Percentiles rank a stretch among this genome's conserved stretches.
Evolutionary conservation across 2,888 invertebrate species (phyloP).

Genomic region (Microplitis manilae): DNA sequence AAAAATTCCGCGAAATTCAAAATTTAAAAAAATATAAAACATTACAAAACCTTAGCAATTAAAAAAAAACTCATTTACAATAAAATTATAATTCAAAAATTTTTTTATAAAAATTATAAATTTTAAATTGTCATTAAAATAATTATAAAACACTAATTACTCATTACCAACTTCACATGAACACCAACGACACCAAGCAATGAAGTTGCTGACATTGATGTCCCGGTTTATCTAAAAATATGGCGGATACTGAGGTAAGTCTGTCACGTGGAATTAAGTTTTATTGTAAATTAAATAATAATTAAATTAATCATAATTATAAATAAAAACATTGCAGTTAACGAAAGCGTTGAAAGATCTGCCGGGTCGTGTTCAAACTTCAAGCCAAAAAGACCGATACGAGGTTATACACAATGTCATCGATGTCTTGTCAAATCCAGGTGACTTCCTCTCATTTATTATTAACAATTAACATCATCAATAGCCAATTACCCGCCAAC

Average conservation of each 20-base stretch:
- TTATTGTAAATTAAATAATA: constrained; percentile 50
- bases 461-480: not conserved
- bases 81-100: no score
- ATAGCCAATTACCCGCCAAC: not conserved
- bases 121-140: no score
- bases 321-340: constrained; percentile 73
- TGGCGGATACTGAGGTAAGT: constrained; percentile 81
- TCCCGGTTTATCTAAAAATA: constrained; percentile 71
- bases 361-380: constrained; percentile 81
- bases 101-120: no score
- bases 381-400: constrained; percentile 81
- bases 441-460: constrained; percentile 72
- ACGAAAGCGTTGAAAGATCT: constrained; percentile 82
- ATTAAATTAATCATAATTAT: constrained; percentile 39
- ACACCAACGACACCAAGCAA: not conserved
- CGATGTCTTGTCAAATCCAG: constrained; percentile 81
- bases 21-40: no score
- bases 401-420: constrained; percentile 80
- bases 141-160: no score
- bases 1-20: no score
- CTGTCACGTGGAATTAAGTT: constrained; percentile 71
- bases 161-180: no score
- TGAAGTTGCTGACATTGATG: constrained; percentile 8
- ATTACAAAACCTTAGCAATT: no score
- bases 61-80: no score